Conservation (phyloP, 2,888 invertebrate genomes). For the Heliconius ismenius region DNA sequence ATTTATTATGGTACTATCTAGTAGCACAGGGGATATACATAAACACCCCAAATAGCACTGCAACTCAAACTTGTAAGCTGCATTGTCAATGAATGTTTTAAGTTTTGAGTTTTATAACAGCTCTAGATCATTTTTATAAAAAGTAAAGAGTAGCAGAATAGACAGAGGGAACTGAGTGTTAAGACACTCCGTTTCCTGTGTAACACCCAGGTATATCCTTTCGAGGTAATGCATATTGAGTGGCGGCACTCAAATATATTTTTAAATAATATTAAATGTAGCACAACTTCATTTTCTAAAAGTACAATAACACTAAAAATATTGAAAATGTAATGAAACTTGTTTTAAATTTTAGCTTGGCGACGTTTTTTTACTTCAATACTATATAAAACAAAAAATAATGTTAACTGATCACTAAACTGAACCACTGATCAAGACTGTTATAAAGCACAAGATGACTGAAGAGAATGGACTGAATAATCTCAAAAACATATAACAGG, state of each 20-base stretch:
- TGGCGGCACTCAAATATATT: no score
- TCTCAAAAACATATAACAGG: not conserved
- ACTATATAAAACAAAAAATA: no score
- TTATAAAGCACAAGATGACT: not conserved
- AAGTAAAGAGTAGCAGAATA: not conserved
- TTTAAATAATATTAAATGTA: no score
- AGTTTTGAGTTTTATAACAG: constrained; percentile 1
- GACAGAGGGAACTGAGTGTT: not conserved
- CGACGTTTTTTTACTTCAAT: no score
- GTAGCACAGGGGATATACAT: constrained; percentile 8
- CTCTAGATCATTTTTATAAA: not conserved
- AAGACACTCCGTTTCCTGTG: not conserved
- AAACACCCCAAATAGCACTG: constrained; percentile 20
- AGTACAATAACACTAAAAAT: no score
- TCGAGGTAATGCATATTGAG: no score
- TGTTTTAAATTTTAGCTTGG: no score
- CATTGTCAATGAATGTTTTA: not conserved
- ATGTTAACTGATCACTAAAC: no score
- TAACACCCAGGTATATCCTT: no score
- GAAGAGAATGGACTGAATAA: not conserved
- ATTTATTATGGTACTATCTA: constrained; percentile 25
- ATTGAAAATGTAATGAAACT: no score
- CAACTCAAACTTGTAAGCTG: constrained; percentile 16
- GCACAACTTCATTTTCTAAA: no score
- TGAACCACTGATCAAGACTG: not conserved